Percentiles rank a stretch among this genome's conserved stretches.
phyloP scores from a whole-genome alignment of 2,888 invertebrate species.

The Melieria crassipennis region DNA sequence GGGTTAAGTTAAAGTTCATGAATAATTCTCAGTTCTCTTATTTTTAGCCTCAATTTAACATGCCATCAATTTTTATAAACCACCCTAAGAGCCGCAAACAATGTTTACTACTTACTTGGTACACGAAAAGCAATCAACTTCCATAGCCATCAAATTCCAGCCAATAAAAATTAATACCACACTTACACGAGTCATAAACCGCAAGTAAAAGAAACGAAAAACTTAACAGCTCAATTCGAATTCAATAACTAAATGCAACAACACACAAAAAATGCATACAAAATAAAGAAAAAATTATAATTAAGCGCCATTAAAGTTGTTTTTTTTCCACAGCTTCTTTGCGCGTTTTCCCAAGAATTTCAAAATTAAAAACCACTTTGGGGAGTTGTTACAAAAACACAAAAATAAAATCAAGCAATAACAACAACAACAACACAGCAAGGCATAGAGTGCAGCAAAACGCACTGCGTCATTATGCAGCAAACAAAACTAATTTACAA shows the following conservation, averaged over 20 bases:
- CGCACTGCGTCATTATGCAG: conserved; percentile 38
- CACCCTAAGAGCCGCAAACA: too few species aligned
- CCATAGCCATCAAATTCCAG: too few species aligned
- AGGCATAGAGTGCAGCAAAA: conserved; percentile 15
- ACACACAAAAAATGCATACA: too few species aligned
- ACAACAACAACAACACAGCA: not conserved
- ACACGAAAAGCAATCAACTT: too few species aligned
- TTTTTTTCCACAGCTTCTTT: conserved; percentile 12
- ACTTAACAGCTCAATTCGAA: not conserved
- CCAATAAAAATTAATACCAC: too few species aligned
- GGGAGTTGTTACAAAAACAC: not conserved
- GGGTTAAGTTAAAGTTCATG: too few species aligned
- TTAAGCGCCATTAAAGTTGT: conserved; percentile 35
- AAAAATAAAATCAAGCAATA: conserved; percentile 9
- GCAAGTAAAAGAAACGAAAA: not conserved
- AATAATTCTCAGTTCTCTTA: too few species aligned
- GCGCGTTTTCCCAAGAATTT: conserved; percentile 23
- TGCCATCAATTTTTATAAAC: too few species aligned
- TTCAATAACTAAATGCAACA: not conserved
- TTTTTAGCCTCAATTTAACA: too few species aligned
- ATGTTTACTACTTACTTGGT: too few species aligned
- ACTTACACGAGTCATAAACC: too few species aligned
- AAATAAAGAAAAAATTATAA: conserved; percentile 1
- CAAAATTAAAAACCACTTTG: conserved; percentile 27
- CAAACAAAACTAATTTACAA: conserved; percentile 47